phyloP scores from a whole-genome alignment of 2,797 vertebrate species.

The Kryptopterus vitreolus region DNA sequence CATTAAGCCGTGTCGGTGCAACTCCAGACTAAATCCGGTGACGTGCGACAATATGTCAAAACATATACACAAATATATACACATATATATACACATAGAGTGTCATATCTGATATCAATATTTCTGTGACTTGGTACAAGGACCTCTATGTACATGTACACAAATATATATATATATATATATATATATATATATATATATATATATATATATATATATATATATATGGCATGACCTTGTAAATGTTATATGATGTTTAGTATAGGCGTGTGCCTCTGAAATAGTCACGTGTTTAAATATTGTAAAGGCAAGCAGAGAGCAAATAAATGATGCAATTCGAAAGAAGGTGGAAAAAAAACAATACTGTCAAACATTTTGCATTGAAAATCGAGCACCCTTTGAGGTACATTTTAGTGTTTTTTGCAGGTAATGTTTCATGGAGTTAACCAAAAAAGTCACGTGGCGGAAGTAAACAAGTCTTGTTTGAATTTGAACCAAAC shows the following conservation, averaged over 20 bases:
- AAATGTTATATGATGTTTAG: conserved; percentile 27
- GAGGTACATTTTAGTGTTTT: not conserved
- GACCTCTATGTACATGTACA: no score
- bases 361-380: not conserved
- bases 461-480: not conserved
- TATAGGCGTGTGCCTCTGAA: conserved; percentile 23
- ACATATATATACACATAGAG: no score
- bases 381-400: not conserved
- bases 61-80: no score
- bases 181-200: no score
- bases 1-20: not conserved
- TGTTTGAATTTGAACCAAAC: not conserved
- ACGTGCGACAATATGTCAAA: no score
- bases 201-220: no score
- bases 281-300: conserved; percentile 31
- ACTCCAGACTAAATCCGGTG: no score
- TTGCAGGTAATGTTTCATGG: conserved; percentile 6
- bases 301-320: not conserved
- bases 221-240: not conserved
- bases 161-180: no score
- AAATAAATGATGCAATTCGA: conserved; percentile 10
- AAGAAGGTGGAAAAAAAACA: not conserved
- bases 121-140: no score
- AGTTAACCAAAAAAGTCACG: not conserved
- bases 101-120: no score